Percentiles rank a stretch among this genome's conserved stretches.
These are phyloP conservation scores for Holocentrus rufus DNA, from an alignment of 2,797 vertebrate genomes.

Conservation along the genomic window DNA sequence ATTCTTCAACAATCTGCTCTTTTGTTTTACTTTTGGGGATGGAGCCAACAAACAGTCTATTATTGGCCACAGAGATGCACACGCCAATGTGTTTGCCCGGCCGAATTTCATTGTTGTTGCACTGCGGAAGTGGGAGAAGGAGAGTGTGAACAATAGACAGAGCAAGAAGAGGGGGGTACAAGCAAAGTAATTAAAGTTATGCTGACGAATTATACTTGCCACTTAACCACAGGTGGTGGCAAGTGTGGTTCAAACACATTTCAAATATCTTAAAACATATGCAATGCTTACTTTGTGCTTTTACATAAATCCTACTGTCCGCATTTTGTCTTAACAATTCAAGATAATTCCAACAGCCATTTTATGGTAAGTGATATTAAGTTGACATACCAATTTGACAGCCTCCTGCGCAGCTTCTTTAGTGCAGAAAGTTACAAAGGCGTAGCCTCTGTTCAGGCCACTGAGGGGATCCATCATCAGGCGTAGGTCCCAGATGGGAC, in stretches of 20 bases:
- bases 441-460: slow-evolving; percentile 98
- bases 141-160: slow-evolving; percentile 2
- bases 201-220: not conserved
- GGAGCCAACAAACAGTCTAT: slow-evolving; percentile 99
- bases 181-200: not conserved
- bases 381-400: slow-evolving; percentile 92
- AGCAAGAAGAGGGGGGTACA: not conserved
- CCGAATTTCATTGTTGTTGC: slow-evolving; percentile 99
- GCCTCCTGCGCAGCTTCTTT: slow-evolving; percentile 99
- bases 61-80: slow-evolving; percentile 99
- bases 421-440: slow-evolving; percentile 99
- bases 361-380: slow-evolving; percentile 16
- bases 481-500: slow-evolving; percentile 98
- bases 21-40: slow-evolving; percentile 99
- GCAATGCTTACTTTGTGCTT: not conserved
- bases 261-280: not conserved
- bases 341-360: not conserved
- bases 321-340: not conserved
- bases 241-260: not conserved
- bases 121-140: slow-evolving; percentile 78
- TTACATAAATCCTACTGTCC: not conserved
- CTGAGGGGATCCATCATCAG: slow-evolving; percentile 99
- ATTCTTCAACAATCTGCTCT: slow-evolving; percentile 99
- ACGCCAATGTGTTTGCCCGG: slow-evolving; percentile 99
- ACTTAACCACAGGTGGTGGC: not conserved